phyloP scores from a whole-genome alignment of 1,140 invertebrate genomes.

The Drosophila subobscura region DNA sequence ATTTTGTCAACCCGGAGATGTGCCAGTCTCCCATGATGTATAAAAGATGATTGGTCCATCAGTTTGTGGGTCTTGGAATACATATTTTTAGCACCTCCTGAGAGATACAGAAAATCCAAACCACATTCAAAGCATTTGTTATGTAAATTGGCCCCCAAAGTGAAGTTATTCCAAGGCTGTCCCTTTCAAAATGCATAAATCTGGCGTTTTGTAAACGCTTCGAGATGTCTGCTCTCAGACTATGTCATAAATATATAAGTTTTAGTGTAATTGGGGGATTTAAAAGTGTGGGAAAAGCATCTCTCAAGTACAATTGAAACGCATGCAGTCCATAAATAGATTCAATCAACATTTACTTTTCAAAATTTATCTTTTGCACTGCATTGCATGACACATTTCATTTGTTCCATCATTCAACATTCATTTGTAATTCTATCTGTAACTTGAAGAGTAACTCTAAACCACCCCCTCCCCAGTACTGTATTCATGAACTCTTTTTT shows the following conservation, averaged over 20 bases:
- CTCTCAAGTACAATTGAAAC: too few species aligned
- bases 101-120: slow-evolving; percentile 26
- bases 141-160: slow-evolving; percentile 52
- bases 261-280: slow-evolving; percentile 24
- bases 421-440: too few species aligned
- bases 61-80: slow-evolving; percentile 30
- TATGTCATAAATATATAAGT: slow-evolving; percentile 39
- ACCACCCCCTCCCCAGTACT: too few species aligned
- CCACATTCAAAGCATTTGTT: slow-evolving; percentile 43
- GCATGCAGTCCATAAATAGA: too few species aligned
- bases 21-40: slow-evolving; percentile 2
- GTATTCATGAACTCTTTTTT: slow-evolving; percentile 12
- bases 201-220: slow-evolving; percentile 39
- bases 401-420: too few species aligned
- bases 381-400: too few species aligned
- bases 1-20: slow-evolving; percentile 60
- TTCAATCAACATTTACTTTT: too few species aligned
- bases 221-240: slow-evolving; percentile 17
- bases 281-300: slow-evolving; percentile 15
- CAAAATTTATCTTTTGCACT: too few species aligned
- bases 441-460: too few species aligned
- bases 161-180: slow-evolving; percentile 10
- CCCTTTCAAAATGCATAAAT: slow-evolving; percentile 45
- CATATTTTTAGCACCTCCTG: slow-evolving; percentile 61
- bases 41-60: slow-evolving; percentile 27